Percentiles rank a stretch among this genome's conserved stretches.
Evolutionary conservation across 2,888 invertebrate genomes (phyloP).

Genomic region (Lamproptera curius): DNA sequence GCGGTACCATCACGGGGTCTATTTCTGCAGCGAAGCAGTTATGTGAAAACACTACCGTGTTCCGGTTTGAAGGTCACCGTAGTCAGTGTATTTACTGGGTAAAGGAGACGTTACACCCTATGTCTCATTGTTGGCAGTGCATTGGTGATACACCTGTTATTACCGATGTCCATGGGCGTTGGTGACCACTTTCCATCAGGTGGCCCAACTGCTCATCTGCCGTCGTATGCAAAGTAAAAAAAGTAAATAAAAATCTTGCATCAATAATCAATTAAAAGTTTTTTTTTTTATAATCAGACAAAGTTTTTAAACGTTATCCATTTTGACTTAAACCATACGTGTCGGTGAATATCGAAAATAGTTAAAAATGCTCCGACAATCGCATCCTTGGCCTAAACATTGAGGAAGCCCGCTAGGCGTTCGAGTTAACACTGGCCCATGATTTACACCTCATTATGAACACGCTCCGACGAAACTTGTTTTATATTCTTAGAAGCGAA

Average conservation of each 20-base stretch:
- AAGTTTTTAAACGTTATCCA: not conserved
- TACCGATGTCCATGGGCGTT: too few species aligned
- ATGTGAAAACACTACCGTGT: too few species aligned
- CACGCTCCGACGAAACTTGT: not conserved
- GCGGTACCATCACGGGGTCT: too few species aligned
- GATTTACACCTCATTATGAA: constrained; percentile 16
- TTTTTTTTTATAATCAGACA: not conserved
- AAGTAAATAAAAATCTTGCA: not conserved
- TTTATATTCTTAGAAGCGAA: not conserved
- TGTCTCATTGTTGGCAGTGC: too few species aligned
- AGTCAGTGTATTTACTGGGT: too few species aligned
- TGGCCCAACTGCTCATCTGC: too few species aligned
- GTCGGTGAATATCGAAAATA: not conserved
- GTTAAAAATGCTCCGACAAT: not conserved
- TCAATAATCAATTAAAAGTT: not conserved
- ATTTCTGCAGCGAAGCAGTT: too few species aligned
- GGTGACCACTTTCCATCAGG: too few species aligned
- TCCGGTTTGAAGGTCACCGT: too few species aligned
- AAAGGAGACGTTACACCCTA: too few species aligned
- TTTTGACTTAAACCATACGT: too few species aligned
- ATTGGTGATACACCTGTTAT: too few species aligned
- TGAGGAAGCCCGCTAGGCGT: constrained; percentile 15
- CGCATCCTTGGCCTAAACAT: constrained; percentile 20
- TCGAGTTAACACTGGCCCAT: constrained; percentile 3
- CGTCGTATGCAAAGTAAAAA: not conserved